Evolutionary conservation across 1,140 invertebrate genomes (phyloP).

Genomic region (Aphaenogaster floridana): DNA sequence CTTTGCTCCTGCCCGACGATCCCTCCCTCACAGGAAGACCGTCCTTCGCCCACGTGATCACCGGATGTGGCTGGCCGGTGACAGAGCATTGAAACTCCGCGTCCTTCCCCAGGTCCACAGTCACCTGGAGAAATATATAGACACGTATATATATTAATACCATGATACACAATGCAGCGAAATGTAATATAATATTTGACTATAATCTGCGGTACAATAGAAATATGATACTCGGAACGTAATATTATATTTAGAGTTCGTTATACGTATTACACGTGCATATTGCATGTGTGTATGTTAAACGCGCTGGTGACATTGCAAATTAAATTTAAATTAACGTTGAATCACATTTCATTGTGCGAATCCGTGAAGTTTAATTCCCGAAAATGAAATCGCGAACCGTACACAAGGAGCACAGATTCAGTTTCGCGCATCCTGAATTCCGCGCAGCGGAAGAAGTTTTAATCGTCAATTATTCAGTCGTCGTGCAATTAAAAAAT

Average conservation of each 20-base stretch:
- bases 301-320: neutral
- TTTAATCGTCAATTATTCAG: slow-evolving; percentile 28
- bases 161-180: neutral
- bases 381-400: neutral
- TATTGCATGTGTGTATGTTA: neutral
- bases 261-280: neutral
- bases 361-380: slow-evolving; percentile 1
- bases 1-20: slow-evolving; percentile 82
- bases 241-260: slow-evolving; percentile 30
- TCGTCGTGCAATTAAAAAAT: slow-evolving; percentile 2
- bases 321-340: slow-evolving; percentile 22
- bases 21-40: slow-evolving; percentile 91
- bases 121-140: slow-evolving; percentile 76
- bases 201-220: neutral
- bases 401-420: neutral
- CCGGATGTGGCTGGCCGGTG: slow-evolving; percentile 93
- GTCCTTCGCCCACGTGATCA: slow-evolving; percentile 94
- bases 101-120: slow-evolving; percentile 94
- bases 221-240: slow-evolving; percentile 6
- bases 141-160: neutral
- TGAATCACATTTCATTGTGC: neutral
- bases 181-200: slow-evolving; percentile 39
- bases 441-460: neutral
- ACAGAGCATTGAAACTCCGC: slow-evolving; percentile 94
- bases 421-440: neutral